Percentiles rank a stretch among this genome's conserved stretches.
These are phyloP conservation scores for Achatina immaculata DNA, from an alignment of 1,140 invertebrate genomes.

Conservation along the genomic window DNA sequence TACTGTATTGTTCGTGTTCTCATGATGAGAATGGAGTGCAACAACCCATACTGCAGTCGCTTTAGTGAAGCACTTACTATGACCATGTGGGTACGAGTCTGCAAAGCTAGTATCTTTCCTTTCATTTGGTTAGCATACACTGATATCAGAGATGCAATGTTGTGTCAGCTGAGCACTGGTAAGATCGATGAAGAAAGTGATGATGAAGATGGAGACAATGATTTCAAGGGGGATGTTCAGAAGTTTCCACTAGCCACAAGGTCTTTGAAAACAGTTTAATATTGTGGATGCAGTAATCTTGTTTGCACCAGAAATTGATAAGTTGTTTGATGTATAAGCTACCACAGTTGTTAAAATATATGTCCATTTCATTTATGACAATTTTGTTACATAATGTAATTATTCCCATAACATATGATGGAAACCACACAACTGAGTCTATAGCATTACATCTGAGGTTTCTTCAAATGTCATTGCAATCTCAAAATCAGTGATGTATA, in stretches of 20 bases:
- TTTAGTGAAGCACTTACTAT: constrained; percentile 38
- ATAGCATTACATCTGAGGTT: too few relatives aligned
- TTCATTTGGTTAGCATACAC: constrained; percentile 48
- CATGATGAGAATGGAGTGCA: constrained; percentile 43
- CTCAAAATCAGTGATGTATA: too few relatives aligned
- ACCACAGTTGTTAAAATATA: too few relatives aligned
- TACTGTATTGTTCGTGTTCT: constrained; percentile 49
- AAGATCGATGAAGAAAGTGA: constrained; percentile 22
- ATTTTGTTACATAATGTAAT: too few relatives aligned
- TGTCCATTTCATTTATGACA: too few relatives aligned
- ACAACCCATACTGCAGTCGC: constrained; percentile 41
- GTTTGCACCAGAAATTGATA: too few relatives aligned
- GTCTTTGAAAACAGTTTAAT: not conserved
- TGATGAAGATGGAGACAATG: constrained; percentile 25
- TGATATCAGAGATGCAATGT: constrained; percentile 45
- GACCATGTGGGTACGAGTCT: constrained; percentile 44
- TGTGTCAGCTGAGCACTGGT: constrained; percentile 30
- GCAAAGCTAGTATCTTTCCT: constrained; percentile 43
- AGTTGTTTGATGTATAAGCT: too few relatives aligned
- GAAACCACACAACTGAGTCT: too few relatives aligned
- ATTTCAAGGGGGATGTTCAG: constrained; percentile 6
- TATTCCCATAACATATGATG: too few relatives aligned
- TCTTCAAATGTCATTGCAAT: too few relatives aligned
- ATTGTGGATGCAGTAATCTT: too few relatives aligned
- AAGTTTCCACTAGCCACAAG: constrained; percentile 7